A percentile compares a stretch with the other conserved stretches of the same genome.
Conservation (phyloP, 2,797 vertebrate species). For the Phyllotis vaccarum region DNA sequence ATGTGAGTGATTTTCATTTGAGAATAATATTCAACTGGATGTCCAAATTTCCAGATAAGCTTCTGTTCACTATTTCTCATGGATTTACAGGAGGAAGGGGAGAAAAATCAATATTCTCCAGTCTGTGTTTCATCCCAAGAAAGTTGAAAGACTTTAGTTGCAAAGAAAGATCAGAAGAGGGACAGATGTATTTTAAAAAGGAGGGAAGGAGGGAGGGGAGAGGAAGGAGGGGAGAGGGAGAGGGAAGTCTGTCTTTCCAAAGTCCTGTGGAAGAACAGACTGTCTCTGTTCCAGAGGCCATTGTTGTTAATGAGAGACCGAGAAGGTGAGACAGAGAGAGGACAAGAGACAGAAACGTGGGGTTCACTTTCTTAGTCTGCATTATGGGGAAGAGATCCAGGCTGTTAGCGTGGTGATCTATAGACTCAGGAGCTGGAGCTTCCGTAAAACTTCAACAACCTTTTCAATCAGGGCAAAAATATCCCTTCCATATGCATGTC, state of each 20-base stretch:
- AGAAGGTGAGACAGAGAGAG: slow-evolving; percentile 38
- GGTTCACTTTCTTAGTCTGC: slow-evolving; percentile 11
- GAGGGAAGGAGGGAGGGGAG: background rate
- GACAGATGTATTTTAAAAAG: slow-evolving; percentile 60
- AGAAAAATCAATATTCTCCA: slow-evolving; percentile 77
- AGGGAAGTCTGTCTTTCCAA: slow-evolving; percentile 10
- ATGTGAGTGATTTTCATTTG: slow-evolving; percentile 45
- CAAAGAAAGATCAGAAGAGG: slow-evolving; percentile 80
- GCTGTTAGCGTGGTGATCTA: slow-evolving; percentile 32
- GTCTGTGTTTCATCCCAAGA: slow-evolving; percentile 79
- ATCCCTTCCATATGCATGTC: background rate
- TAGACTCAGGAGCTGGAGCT: slow-evolving; percentile 47
- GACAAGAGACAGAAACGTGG: background rate
- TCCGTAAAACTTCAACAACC: slow-evolving; percentile 38
- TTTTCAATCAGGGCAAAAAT: slow-evolving; percentile 21
- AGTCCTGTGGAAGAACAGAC: slow-evolving; percentile 70
- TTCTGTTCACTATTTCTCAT: slow-evolving; percentile 81
- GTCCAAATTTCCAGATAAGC: slow-evolving; percentile 75
- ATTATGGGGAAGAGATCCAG: background rate
- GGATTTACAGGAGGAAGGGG: slow-evolving; percentile 68
- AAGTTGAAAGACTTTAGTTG: slow-evolving; percentile 78
- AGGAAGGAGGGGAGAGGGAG: background rate
- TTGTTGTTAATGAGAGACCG: slow-evolving; percentile 43
- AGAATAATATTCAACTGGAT: slow-evolving; percentile 79
- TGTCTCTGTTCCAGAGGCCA: slow-evolving; percentile 58